phyloP scores from a whole-genome alignment of 2,113 vertebrate genomes.

The Puffinus mauretanicus region DNA sequence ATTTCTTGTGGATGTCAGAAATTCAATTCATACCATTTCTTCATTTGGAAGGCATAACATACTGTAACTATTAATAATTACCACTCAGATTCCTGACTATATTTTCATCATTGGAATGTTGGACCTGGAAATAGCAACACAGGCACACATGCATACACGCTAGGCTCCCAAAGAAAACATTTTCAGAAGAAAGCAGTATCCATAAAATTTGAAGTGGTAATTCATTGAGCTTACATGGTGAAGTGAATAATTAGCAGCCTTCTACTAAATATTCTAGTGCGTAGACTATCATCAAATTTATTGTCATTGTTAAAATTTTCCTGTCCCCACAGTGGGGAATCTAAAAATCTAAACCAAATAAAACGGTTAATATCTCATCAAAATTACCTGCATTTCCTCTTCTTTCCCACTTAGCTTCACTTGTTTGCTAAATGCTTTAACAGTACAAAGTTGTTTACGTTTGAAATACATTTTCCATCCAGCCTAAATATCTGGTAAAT shows the following conservation, averaged over 20 bases:
- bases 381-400: background rate
- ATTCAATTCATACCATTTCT: background rate
- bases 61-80: conserved; percentile 9
- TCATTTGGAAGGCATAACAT: background rate
- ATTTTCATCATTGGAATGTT: conserved; percentile 38
- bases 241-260: background rate
- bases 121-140: background rate
- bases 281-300: background rate
- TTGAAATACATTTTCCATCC: background rate
- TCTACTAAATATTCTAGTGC: background rate
- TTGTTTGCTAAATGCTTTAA: background rate
- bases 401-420: background rate
- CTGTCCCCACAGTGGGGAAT: background rate
- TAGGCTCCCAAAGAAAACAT: background rate
- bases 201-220: background rate
- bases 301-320: background rate
- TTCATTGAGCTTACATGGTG: background rate
- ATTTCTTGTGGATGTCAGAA: background rate
- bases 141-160: background rate
- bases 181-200: background rate
- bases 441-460: background rate
- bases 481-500: background rate
- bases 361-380: background rate
- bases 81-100: background rate
- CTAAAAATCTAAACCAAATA: background rate